These are phyloP conservation scores for Chaunax sp. DNA, from an alignment of 2,797 vertebrate genomes.

Conservation along the genomic window DNA sequence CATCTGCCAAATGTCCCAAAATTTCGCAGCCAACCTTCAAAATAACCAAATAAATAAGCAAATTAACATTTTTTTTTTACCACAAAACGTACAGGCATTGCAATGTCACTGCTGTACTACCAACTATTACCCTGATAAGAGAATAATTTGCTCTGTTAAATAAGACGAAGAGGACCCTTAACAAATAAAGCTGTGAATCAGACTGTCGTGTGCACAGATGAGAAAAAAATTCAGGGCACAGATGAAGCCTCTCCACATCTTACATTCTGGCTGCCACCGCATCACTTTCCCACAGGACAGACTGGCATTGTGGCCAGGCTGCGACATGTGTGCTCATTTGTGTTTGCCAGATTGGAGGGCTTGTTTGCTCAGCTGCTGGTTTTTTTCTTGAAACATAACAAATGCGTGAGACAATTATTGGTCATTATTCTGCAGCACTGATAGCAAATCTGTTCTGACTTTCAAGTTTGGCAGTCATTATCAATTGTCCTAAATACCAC, in stretches of 20 bases:
- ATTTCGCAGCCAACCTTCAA: background rate
- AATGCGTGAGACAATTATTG: constrained; percentile 55
- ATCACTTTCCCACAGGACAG: constrained; percentile 48
- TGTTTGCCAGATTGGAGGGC: constrained; percentile 61
- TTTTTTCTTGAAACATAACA: constrained; percentile 46
- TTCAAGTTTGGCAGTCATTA: constrained; percentile 39
- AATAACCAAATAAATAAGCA: background rate
- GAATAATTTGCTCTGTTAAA: constrained; percentile 43
- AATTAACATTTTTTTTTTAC: background rate
- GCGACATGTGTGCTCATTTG: constrained; percentile 56
- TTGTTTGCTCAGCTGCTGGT: constrained; percentile 75
- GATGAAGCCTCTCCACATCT: constrained; percentile 47
- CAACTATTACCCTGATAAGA: constrained; percentile 22
- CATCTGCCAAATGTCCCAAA: background rate
- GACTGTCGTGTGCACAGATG: constrained; percentile 20
- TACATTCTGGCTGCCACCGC: constrained; percentile 33
- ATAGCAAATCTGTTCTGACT: constrained; percentile 52
- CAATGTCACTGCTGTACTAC: constrained; percentile 13
- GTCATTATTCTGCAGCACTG: constrained; percentile 42
- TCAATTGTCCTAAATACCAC: constrained; percentile 26
- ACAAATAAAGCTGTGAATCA: constrained; percentile 50
- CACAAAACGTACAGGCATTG: constrained; percentile 1
- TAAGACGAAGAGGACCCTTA: constrained; percentile 38
- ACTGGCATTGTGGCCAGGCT: constrained; percentile 40
- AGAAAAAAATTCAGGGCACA: constrained; percentile 17